phyloP scores from a whole-genome alignment of 2,113 vertebrate genomes.

The Caloenas nicobarica region DNA sequence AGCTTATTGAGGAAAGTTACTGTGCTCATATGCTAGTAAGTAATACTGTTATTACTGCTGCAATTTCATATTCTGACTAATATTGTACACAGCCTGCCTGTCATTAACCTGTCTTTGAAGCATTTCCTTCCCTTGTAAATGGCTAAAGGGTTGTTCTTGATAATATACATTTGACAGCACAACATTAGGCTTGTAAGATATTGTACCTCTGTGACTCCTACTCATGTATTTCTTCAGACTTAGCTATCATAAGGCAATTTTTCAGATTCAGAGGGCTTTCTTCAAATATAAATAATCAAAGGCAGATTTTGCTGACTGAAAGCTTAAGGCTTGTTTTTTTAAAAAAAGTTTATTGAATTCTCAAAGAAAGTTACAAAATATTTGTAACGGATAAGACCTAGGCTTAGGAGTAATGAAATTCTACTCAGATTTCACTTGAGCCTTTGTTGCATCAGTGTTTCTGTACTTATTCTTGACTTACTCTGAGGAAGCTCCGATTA shows the following conservation, averaged over 20 bases:
- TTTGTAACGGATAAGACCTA: not conserved
- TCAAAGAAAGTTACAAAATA: slow-evolving; percentile 8
- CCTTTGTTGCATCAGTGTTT: not conserved
- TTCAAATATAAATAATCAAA: slow-evolving; percentile 10
- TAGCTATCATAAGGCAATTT: slow-evolving; percentile 3
- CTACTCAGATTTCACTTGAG: not conserved
- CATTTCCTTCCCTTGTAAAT: slow-evolving; percentile 17
- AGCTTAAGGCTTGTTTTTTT: not conserved
- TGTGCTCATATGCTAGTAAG: not conserved
- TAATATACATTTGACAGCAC: slow-evolving; percentile 28
- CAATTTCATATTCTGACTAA: slow-evolving; percentile 17
- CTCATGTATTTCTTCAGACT: not conserved
- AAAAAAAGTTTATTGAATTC: not conserved
- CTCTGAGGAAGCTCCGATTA: not conserved
- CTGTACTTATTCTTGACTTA: not conserved
- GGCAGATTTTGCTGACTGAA: not conserved
- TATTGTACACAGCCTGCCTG: not conserved
- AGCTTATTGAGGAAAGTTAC: not conserved
- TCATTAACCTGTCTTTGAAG: slow-evolving; percentile 21
- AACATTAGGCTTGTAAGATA: slow-evolving; percentile 6
- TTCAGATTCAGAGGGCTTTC: slow-evolving; percentile 2
- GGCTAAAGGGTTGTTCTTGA: not conserved
- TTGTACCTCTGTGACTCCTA: not conserved
- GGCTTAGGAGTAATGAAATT: not conserved
- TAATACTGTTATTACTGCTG: not conserved